Evolutionary conservation across 2,797 vertebrate genomes (phyloP).

Genomic region (Rhynchonycteris naso): DNA sequence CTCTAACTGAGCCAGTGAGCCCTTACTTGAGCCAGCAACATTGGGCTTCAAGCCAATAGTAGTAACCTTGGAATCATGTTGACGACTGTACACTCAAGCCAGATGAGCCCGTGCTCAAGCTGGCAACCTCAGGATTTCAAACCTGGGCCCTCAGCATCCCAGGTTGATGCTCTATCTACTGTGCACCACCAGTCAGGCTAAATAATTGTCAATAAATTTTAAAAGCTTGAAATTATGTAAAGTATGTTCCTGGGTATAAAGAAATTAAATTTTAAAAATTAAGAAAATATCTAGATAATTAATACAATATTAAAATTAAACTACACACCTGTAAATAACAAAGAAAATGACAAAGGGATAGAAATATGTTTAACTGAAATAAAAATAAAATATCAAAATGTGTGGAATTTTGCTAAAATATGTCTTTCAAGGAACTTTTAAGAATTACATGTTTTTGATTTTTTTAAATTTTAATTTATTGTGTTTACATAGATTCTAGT

Average conservation of each 20-base stretch:
- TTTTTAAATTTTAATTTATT: too few species aligned
- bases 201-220: neutral
- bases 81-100: too few species aligned
- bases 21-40: too few species aligned
- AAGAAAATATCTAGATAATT: neutral
- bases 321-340: neutral
- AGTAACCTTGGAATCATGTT: too few species aligned
- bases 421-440: neutral
- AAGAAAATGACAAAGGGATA: neutral
- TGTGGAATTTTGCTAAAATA: neutral
- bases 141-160: too few species aligned
- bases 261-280: neutral
- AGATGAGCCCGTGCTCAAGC: too few species aligned
- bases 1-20: too few species aligned
- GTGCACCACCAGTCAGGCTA: neutral
- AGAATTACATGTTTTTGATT: neutral
- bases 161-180: too few species aligned
- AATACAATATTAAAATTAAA: neutral
- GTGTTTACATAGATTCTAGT: too few species aligned
- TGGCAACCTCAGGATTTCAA: too few species aligned
- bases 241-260: neutral
- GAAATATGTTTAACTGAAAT: conserved; percentile 10
- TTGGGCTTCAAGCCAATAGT: too few species aligned
- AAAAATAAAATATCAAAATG: neutral
- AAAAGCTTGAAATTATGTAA: neutral